phyloP scores from a whole-genome alignment of 2,797 vertebrate species.

The Sternarchorhynchus goeldii region DNA sequence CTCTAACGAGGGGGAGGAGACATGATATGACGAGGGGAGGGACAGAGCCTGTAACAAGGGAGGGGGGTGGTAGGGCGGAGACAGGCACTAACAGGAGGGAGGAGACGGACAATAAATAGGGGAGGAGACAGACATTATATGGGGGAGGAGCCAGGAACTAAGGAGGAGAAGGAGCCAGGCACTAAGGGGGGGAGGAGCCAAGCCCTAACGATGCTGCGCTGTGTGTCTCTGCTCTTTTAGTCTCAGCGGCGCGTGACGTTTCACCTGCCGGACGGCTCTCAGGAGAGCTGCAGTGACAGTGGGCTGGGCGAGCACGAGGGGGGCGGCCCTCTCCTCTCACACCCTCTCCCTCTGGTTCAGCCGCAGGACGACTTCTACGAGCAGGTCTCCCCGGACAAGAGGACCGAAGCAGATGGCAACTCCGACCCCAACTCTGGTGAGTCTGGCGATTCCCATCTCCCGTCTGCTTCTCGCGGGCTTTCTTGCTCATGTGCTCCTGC shows the following conservation, averaged over 20 bases:
- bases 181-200: slow-evolving; percentile 63
- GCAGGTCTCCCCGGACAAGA: slow-evolving; percentile 97
- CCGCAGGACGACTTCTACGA: slow-evolving; percentile 98
- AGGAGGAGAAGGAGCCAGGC: slow-evolving; percentile 28
- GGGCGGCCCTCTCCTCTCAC: slow-evolving; percentile 97
- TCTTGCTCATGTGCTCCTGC: neutral
- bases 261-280: slow-evolving; percentile 98
- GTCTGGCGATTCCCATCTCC: slow-evolving; percentile 59
- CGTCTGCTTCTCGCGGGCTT: neutral
- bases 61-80: no score
- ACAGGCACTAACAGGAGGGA: no score
- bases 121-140: no score
- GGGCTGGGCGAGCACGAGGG: slow-evolving; percentile 98
- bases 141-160: neutral
- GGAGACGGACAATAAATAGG: no score
- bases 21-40: neutral
- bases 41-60: no score
- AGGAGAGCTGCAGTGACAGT: slow-evolving; percentile 99
- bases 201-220: slow-evolving; percentile 81
- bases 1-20: neutral
- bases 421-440: slow-evolving; percentile 99
- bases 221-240: slow-evolving; percentile 92
- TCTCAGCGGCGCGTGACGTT: slow-evolving; percentile 99
- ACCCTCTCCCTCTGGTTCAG: slow-evolving; percentile 99
- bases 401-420: slow-evolving; percentile 98